Evolutionary conservation across 2,797 vertebrate genomes (phyloP), one percentile per base, ranked within the genome.

Genomic region (Lindbergichthys nudifrons): DNA sequence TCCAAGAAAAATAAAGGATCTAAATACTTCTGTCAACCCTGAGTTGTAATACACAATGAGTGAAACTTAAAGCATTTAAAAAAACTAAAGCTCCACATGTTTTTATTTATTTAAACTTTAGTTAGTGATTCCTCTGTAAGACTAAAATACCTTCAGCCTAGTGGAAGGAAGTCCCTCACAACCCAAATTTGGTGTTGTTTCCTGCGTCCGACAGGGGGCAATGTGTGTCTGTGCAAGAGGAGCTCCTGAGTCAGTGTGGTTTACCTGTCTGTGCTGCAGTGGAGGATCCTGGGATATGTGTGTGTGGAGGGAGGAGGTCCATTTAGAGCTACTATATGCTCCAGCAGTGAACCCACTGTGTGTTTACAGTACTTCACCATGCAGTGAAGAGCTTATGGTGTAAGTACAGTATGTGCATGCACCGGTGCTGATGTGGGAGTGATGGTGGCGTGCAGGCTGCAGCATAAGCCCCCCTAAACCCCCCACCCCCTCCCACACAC

Each of bases 261-360:
- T 95, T 93, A 94, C 84, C 71, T 86, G 87, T 81, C 74, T 73
- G 72, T 77, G 83, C 86, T 82, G 90, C 83, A 86, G 84, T 73
- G 70, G 72, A 82, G 88, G 61, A 85, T 82, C 51, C 74, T 85
- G 88, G 83, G 83, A 86, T 45, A 70, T 36, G 26, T 48, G 26
- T 19, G 42, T 16, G 41, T 16, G 16, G 62, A 32, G 63, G 61
- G 74, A 52, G 71, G 47, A 26, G 54, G 30, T 42, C 12, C 56
- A 14, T 32, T 65, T 36, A 21, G 50, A 75, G 68, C 76, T 73
- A 52, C 62, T 77, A 53, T 58, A 65, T 66, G 53, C 73, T 77
- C 75, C 58, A 53, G 68, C 42, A 72, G 30, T 80, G 65, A 86
- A 79, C 80, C 46, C 16, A n/a, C 36, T 65, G 58, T 76, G 63